These are phyloP conservation scores for Apistogramma diplotaenia DNA, from an alignment of 2,113 vertebrate species.

Conservation along the genomic window DNA sequence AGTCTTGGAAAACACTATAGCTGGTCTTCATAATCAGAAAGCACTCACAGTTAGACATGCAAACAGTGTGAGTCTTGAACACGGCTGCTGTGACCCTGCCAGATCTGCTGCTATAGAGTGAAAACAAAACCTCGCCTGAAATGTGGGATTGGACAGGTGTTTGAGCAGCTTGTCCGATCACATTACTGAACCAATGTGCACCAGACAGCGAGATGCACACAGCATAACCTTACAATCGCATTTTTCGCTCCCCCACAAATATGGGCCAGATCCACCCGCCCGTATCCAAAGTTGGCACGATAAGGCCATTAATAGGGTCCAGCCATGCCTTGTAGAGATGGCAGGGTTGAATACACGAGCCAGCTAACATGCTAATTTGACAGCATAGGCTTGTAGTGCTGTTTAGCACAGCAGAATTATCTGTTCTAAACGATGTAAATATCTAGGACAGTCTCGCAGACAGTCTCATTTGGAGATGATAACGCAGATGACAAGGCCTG, in stretches of 20 bases:
- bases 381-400: slow-evolving; percentile 56
- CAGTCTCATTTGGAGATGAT: slow-evolving; percentile 72
- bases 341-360: slow-evolving; percentile 42
- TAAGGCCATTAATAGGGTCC: slow-evolving; percentile 64
- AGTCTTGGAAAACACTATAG: slow-evolving; percentile 61
- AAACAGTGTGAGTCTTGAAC: slow-evolving; percentile 74
- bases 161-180: slow-evolving; percentile 79
- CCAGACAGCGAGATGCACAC: slow-evolving; percentile 70
- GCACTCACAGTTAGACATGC: slow-evolving; percentile 64
- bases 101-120: slow-evolving; percentile 65
- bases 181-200: slow-evolving; percentile 71
- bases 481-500: slow-evolving; percentile 74
- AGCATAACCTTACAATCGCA: slow-evolving; percentile 72
- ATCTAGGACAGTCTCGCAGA: slow-evolving; percentile 70
- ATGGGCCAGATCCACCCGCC: slow-evolving; percentile 63
- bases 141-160: slow-evolving; percentile 78
- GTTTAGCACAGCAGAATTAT: slow-evolving; percentile 64
- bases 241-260: slow-evolving; percentile 58
- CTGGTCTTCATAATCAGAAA: slow-evolving; percentile 68
- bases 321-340: slow-evolving; percentile 54
- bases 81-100: slow-evolving; percentile 72
- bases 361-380: slow-evolving; percentile 74
- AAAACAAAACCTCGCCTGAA: slow-evolving; percentile 73
- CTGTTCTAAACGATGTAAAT: slow-evolving; percentile 70
- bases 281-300: slow-evolving; percentile 65